Percentiles rank a stretch among this genome's conserved stretches.
phyloP scores from a whole-genome alignment of 2,888 invertebrate species.

The Alcis repandata region DNA sequence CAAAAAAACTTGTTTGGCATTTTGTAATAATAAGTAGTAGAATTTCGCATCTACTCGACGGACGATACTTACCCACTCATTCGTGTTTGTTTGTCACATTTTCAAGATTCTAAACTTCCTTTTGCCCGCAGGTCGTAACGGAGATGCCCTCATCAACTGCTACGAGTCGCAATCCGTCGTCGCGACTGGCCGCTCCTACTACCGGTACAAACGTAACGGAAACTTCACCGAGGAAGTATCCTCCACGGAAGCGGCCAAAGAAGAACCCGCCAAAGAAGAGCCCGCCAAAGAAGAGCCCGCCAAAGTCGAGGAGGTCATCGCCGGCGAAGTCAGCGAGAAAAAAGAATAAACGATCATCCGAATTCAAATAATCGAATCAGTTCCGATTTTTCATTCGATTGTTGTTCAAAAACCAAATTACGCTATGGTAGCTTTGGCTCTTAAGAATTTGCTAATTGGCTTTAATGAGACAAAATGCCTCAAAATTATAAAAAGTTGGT shows the following conservation, averaged over 20 bases:
- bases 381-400: constrained; percentile 25
- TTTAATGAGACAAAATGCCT: constrained; percentile 30
- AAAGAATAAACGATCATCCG: constrained; percentile 37
- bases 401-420: not conserved
- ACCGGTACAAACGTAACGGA: constrained; percentile 79
- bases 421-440: constrained; percentile 17
- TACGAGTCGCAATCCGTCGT: constrained; percentile 78
- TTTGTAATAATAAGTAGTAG: no score
- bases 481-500: not conserved
- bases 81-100: not conserved
- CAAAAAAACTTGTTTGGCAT: no score
- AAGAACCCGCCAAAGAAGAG: no score
- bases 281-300: constrained; percentile 24
- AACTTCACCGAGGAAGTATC: constrained; percentile 55
- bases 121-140: constrained; percentile 82
- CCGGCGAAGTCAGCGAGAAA: constrained; percentile 32
- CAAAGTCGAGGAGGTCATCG: constrained; percentile 30
- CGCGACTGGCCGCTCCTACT: constrained; percentile 70
- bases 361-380: constrained; percentile 24
- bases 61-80: no score
- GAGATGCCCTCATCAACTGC: constrained; percentile 87
- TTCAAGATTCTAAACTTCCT: not conserved
- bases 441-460: constrained; percentile 19
- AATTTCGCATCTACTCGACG: no score
- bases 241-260: constrained; percentile 45